A percentile compares a stretch with the other conserved stretches of the same genome.
Conservation (phyloP, 2,797 vertebrate genomes). For the Microcaecilia unicolor region DNA sequence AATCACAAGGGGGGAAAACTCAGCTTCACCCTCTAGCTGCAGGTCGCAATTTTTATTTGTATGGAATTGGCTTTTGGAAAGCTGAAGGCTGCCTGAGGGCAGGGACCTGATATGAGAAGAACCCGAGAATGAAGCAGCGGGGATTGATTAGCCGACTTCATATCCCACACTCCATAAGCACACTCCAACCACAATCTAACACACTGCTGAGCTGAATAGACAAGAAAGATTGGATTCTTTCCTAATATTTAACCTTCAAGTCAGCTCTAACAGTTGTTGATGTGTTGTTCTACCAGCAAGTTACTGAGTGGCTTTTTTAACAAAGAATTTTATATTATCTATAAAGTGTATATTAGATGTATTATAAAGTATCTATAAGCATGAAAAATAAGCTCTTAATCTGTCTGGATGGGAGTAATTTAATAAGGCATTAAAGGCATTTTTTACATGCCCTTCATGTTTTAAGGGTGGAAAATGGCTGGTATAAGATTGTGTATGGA, state of each 20-base stretch:
- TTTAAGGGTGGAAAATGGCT: no score
- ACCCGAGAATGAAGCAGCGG: constrained; percentile 94
- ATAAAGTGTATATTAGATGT: no score
- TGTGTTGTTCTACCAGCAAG: constrained; percentile 88
- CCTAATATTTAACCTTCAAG: constrained; percentile 98
- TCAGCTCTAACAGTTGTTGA: constrained; percentile 93
- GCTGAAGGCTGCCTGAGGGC: constrained; percentile 89
- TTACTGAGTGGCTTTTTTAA: constrained; percentile 76
- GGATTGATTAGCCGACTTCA: constrained; percentile 98
- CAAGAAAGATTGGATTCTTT: constrained; percentile 98
- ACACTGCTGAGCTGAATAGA: constrained; percentile 98
- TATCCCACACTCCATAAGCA: constrained; percentile 97
- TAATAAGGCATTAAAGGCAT: no score
- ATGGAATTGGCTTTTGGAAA: constrained; percentile 98
- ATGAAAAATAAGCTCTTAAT: no score
- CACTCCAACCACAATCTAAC: constrained; percentile 97
- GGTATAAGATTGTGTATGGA: no score
- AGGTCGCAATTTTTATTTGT: constrained; percentile 98
- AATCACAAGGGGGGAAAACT: constrained; percentile 95
- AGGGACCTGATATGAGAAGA: constrained; percentile 95
- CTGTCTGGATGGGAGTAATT: no score
- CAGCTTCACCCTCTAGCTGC: constrained; percentile 95
- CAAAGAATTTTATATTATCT: no score
- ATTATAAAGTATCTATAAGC: no score
- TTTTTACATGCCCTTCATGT: no score